Evolutionary conservation across 2,797 vertebrate species (phyloP).

Genomic region (Poecilia gillii): DNA sequence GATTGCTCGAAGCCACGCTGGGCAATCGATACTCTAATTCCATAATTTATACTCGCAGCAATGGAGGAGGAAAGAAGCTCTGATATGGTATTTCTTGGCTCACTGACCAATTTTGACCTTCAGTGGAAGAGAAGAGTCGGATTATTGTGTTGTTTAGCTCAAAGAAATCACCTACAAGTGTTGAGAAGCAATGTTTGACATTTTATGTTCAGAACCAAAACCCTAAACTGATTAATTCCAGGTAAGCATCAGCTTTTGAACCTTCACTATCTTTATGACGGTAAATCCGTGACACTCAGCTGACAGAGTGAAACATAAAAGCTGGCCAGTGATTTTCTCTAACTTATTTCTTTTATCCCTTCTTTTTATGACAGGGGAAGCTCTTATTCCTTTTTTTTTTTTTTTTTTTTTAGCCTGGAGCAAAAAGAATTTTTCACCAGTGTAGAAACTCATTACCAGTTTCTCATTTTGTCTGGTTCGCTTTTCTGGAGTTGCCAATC

Average conservation of each 20-base stretch:
- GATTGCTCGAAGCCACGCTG: conserved; percentile 95
- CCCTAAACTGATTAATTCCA: conserved; percentile 92
- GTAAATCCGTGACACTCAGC: conserved; percentile 78
- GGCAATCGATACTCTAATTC: conserved; percentile 99
- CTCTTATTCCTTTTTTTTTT: conserved; percentile 27
- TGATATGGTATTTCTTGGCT: conserved; percentile 99
- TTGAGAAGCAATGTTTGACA: conserved; percentile 89
- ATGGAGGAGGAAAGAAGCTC: conserved; percentile 94
- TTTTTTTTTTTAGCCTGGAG: conserved; percentile 50
- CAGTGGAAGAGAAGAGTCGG: conserved; percentile 89
- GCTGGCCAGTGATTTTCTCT: conserved; percentile 68
- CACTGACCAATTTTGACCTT: conserved; percentile 99
- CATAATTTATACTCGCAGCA: conserved; percentile 97
- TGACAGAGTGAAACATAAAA: conserved; percentile 78
- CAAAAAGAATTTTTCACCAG: conserved; percentile 58
- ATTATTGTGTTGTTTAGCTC: conserved; percentile 94
- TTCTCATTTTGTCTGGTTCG: conserved; percentile 58
- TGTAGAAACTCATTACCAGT: conserved; percentile 70
- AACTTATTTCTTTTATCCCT: conserved; percentile 70
- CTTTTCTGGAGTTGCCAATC: conserved; percentile 67
- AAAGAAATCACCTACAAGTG: conserved; percentile 94
- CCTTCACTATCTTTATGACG: conserved; percentile 80
- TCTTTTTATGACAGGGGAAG: conserved; percentile 66
- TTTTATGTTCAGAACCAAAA: conserved; percentile 85
- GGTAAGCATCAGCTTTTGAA: conserved; percentile 81